Base-by-base conservation (phyloP, 1,140 invertebrate genomes). In the Ylistrum balloti region DNA sequence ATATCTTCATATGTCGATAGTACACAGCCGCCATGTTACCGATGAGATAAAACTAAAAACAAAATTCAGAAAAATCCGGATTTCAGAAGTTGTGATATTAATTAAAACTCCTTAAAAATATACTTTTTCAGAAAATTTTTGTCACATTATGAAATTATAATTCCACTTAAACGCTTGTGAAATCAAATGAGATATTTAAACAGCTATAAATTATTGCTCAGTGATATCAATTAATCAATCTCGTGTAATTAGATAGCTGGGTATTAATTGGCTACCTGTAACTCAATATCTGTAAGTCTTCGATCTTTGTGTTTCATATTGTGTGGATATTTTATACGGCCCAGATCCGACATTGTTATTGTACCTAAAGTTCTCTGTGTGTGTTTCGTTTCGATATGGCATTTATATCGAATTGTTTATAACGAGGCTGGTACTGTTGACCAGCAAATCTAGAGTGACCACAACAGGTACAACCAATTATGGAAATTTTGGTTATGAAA, bases 381-480 rank as follows among this genome's bases (percentile, higher is more conserved):
- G 56, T 17, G 56, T 28, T 17, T 74, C 56, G 2, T 74, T 28
- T 74, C 56, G 17, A n/a, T 74, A 74, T 74, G 56, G 3, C n/a
- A 74, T 74, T 48, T 48, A 28, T 74, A 74, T 74, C 56, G 28
- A 74, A 74, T 74, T 74, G 28, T 74, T 28, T 74, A 74, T 28
- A 74, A 28, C 56, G 56, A 20, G 22, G 17, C 5, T n/a, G 56
- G 41, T 45, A 45, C 41, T 13, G 35, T 13, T 13, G 35, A 13
- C 5, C 35, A 45, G 41, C 9, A 45, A 9, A 9, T 1, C 41
- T 45, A 45, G 0, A 13, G 17, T 45, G 41, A 45, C 41, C 7
- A 1, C 17, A 13, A 7, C 5, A 7, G 35, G 5, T 7, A 38
- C 35, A 9, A 45, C 20, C 10, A 15, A 15, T 45, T 9, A 45